Conservation (phyloP, 2,113 vertebrate species). For the Tinamus guttatus region DNA sequence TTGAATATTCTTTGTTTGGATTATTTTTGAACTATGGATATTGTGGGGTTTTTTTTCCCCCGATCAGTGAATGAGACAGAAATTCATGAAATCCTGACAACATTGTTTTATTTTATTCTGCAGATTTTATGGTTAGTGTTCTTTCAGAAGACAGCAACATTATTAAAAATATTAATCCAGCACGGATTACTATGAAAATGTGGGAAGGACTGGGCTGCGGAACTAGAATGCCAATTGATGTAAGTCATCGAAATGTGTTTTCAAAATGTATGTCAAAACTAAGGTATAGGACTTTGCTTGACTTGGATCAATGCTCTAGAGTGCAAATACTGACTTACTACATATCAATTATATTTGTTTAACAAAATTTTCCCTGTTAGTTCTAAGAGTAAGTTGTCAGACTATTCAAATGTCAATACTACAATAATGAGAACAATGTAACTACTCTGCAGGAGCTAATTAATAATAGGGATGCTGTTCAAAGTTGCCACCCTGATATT, state of each 20-base stretch:
- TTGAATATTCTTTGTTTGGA: background rate
- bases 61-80: background rate
- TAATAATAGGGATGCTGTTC: background rate
- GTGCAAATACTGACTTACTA: background rate
- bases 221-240: slow-evolving; percentile 63
- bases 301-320: background rate
- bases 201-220: slow-evolving; percentile 76
- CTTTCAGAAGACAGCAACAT: slow-evolving; percentile 87
- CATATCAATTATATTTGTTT: background rate
- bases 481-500: background rate
- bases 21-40: background rate
- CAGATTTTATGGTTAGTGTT: slow-evolving; percentile 90
- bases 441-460: background rate
- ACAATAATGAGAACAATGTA: background rate
- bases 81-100: background rate
- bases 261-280: background rate
- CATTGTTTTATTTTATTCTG: background rate
- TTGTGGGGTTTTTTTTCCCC: background rate
- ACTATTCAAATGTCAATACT: background rate
- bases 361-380: background rate
- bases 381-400: background rate
- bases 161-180: slow-evolving; percentile 85
- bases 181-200: slow-evolving; percentile 85
- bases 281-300: background rate
- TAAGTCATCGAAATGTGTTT: slow-evolving; percentile 60